These are phyloP conservation scores for Aspiorhynchus laticeps DNA, from an alignment of 2,113 vertebrate species.

Conservation along the genomic window DNA sequence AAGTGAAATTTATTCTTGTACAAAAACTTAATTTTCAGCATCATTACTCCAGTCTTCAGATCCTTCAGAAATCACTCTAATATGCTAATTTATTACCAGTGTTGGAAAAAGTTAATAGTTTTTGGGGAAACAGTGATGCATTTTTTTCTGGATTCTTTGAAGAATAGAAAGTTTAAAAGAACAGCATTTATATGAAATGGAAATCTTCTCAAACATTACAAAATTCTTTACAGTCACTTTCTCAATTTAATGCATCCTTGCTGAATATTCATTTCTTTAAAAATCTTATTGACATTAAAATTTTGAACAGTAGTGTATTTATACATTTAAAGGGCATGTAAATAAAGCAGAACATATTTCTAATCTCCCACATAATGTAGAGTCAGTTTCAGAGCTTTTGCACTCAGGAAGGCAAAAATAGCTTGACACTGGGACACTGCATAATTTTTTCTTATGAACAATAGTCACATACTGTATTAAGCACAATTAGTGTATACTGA, in stretches of 20 bases:
- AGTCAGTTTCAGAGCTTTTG: too few relatives aligned
- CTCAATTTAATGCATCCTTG: not conserved
- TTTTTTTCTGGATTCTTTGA: not conserved
- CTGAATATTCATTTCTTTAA: too few relatives aligned
- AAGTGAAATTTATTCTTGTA: not conserved
- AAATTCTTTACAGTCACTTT: not conserved
- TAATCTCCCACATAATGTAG: too few relatives aligned
- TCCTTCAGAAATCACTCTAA: not conserved
- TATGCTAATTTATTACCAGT: not conserved
- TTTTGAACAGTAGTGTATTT: too few relatives aligned
- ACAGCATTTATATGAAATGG: not conserved
- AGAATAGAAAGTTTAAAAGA: not conserved
- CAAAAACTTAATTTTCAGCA: not conserved
- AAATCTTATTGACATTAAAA: too few relatives aligned
- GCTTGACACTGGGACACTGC: not conserved
- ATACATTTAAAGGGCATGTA: too few relatives aligned
- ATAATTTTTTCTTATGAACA: not conserved
- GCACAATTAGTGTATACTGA: not conserved
- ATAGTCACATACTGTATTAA: not conserved
- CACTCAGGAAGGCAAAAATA: not conserved
- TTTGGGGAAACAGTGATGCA: not conserved
- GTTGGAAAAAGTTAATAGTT: not conserved
- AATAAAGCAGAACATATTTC: too few relatives aligned
- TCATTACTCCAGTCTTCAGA: not conserved
- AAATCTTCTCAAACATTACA: not conserved